Conservation (phyloP, 2,888 invertebrate species). For the Slavum lentiscoides region DNA sequence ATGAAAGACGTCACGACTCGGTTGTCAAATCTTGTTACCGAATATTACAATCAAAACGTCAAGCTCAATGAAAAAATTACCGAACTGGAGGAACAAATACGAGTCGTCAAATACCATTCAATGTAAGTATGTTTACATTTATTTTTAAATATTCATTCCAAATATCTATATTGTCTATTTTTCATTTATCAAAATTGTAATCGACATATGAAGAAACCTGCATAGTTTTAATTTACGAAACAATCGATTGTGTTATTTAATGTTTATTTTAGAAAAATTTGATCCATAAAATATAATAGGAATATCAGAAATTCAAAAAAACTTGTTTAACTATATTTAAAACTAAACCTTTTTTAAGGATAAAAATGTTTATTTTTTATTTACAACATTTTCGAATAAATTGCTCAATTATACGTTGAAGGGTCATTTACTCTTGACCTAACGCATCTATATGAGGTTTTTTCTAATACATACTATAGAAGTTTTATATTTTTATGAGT, state of each 20-base stretch:
- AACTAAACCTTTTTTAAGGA: neutral
- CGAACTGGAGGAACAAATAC: constrained; percentile 51
- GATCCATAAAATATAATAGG: neutral
- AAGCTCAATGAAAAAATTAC: constrained; percentile 52
- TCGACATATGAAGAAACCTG: neutral
- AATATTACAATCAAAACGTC: constrained; percentile 49
- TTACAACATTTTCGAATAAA: neutral
- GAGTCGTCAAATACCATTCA: constrained; percentile 50
- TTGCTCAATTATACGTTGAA: neutral
- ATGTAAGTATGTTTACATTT: constrained; percentile 26
- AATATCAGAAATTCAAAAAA: constrained; percentile 12
- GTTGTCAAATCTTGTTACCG: constrained; percentile 47
- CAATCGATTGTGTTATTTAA: neutral
- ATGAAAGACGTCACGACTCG: constrained; percentile 47
- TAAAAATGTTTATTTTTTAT: neutral
- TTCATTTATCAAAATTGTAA: neutral
- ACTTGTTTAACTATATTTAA: neutral
- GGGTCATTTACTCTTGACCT: neutral
- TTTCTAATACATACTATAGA: neutral
- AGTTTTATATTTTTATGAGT: neutral
- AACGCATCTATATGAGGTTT: neutral
- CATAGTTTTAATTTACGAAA: neutral
- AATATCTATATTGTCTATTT: neutral
- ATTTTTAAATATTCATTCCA: neutral
- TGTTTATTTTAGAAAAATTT: neutral